Conservation (phyloP, 2,797 vertebrate species). For the Typhlichthys subterraneus region DNA sequence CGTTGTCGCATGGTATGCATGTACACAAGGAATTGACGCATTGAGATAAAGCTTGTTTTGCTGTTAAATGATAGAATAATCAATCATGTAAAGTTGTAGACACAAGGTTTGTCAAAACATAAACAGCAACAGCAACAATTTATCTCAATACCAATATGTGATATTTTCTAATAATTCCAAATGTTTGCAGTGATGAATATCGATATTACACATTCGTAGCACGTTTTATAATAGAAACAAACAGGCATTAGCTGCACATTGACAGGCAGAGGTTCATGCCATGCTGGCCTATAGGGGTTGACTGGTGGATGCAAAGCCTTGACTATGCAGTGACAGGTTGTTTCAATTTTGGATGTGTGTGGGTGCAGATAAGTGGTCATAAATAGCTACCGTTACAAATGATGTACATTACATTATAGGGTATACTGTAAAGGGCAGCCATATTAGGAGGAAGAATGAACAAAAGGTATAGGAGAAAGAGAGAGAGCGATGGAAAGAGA, state of each 20-base stretch:
- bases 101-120: background rate
- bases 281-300: conserved; percentile 60
- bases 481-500: background rate
- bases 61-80: background rate
- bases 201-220: conserved; percentile 2
- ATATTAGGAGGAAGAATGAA: background rate
- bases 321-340: conserved; percentile 48
- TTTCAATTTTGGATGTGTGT: conserved; percentile 24
- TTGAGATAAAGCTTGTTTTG: conserved; percentile 13
- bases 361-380: background rate
- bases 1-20: conserved; percentile 23
- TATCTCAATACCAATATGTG: conserved; percentile 6
- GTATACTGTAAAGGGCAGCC: conserved; percentile 28
- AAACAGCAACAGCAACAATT: conserved; percentile 1
- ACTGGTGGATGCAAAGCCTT: conserved; percentile 59
- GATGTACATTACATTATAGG: background rate
- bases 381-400: conserved; percentile 30
- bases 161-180: background rate
- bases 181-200: conserved; percentile 2
- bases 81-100: background rate
- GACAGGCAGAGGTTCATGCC: conserved; percentile 73
- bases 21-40: conserved; percentile 13
- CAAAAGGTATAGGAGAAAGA: background rate
- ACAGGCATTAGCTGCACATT: conserved; percentile 72
- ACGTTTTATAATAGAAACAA: conserved; percentile 50